These are phyloP conservation scores for Anguilla japonica DNA, from an alignment of 2,113 vertebrate genomes.

Conservation along the genomic window DNA sequence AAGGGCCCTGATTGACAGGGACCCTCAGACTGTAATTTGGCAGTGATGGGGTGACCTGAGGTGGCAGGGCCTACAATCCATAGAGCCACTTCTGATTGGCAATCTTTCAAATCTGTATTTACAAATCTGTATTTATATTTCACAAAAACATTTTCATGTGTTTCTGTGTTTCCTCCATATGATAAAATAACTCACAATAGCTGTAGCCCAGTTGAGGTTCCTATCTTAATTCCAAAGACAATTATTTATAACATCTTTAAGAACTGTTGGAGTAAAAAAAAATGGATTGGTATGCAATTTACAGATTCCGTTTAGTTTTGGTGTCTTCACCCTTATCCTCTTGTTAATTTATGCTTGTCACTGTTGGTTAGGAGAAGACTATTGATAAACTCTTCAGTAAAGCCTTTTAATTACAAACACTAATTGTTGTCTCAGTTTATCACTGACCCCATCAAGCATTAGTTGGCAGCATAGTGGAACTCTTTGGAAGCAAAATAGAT, in stretches of 20 bases:
- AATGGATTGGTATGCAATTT: neutral
- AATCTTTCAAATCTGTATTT: neutral
- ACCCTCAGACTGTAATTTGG: too few species aligned
- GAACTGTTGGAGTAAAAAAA: neutral
- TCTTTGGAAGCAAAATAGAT: neutral
- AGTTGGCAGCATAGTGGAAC: neutral
- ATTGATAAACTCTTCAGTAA: neutral
- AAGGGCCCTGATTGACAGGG: too few species aligned
- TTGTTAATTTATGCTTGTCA: constrained; percentile 14
- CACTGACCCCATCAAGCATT: neutral
- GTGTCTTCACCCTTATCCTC: constrained; percentile 11
- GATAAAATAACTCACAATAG: neutral
- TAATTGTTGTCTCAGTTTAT: constrained; percentile 26
- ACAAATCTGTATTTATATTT: neutral
- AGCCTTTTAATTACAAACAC: constrained; percentile 28
- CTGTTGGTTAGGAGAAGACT: constrained; percentile 5
- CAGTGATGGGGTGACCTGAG: too few species aligned
- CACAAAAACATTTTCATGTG: neutral
- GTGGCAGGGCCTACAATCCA: too few species aligned
- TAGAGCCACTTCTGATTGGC: too few species aligned
- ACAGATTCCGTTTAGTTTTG: neutral
- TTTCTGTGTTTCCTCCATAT: neutral
- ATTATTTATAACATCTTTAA: neutral
- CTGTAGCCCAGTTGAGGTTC: neutral
- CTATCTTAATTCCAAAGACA: neutral